Conservation (phyloP, 2,113 vertebrate genomes). For the Bubalus kerabau region DNA sequence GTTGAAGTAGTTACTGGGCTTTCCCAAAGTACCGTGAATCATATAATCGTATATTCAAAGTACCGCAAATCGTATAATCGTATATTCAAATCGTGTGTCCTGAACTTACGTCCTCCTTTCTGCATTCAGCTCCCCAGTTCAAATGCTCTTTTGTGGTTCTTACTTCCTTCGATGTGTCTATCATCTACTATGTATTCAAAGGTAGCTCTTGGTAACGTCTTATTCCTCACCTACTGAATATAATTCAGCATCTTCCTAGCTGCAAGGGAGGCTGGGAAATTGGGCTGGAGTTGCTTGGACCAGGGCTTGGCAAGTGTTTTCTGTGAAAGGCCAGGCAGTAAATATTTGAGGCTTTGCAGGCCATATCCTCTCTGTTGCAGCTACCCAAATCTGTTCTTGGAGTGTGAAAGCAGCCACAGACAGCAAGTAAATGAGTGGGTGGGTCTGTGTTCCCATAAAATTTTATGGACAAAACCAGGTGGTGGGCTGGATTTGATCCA, state of each 20-base stretch:
- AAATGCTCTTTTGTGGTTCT: background rate
- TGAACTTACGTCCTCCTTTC: background rate
- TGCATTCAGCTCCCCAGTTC: background rate
- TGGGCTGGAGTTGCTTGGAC: background rate
- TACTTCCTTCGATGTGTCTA: background rate
- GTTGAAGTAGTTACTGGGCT: background rate
- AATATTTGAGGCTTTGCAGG: background rate
- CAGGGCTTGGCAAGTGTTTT: background rate
- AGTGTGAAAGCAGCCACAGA: background rate
- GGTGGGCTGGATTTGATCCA: background rate
- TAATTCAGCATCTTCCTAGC: background rate
- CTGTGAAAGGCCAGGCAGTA: background rate
- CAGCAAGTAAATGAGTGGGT: background rate
- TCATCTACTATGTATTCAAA: background rate
- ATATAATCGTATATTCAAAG: background rate
- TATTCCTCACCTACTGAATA: background rate
- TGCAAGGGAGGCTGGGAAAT: background rate
- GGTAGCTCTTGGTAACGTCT: background rate
- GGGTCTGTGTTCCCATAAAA: background rate
- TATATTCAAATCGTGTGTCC: background rate
- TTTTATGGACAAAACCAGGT: background rate
- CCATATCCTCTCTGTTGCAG: background rate
- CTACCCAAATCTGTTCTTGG: background rate
- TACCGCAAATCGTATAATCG: background rate
- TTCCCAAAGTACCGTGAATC: background rate